Evolutionary conservation across 2,797 vertebrate species (phyloP).

Genomic region (Diplodus sargus): DNA sequence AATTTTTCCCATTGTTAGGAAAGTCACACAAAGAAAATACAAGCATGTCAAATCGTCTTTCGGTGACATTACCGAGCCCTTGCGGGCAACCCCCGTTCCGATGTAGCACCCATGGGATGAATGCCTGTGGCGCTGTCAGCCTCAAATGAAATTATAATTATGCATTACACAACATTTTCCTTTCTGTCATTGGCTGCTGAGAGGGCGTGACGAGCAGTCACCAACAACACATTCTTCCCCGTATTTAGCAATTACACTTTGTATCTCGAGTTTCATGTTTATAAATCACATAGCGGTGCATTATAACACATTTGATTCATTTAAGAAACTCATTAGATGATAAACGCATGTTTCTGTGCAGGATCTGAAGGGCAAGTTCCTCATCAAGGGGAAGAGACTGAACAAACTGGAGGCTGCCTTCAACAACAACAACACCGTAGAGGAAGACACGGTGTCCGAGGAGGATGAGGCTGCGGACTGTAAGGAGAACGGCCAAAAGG

Average conservation of each 20-base stretch:
- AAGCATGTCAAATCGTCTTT: conserved; percentile 27
- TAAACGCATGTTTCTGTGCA: conserved; percentile 60
- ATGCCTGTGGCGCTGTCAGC: conserved; percentile 29
- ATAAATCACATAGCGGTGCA: background rate
- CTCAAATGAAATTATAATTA: conserved; percentile 38
- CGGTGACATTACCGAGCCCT: conserved; percentile 10
- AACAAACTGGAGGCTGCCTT: conserved; percentile 87
- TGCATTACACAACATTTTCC: conserved; percentile 32
- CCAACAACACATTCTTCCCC: background rate
- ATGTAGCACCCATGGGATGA: conserved; percentile 15
- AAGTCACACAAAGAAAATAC: background rate
- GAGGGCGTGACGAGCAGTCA: conserved; percentile 18
- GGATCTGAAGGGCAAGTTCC: conserved; percentile 92
- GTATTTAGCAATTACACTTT: background rate
- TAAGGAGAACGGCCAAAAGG: conserved; percentile 87
- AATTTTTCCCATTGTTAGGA: background rate
- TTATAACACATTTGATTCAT: conserved; percentile 8
- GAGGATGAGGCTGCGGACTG: conserved; percentile 96
- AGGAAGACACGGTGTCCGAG: conserved; percentile 89
- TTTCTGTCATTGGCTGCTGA: conserved; percentile 28
- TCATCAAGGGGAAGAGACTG: conserved; percentile 95
- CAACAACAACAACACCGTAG: conserved; percentile 61
- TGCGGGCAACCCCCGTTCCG: conserved; percentile 2
- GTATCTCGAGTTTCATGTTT: background rate
- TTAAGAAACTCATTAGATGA: too few species aligned